A percentile compares a stretch with the other conserved stretches of the same genome.
Conservation (phyloP, 2,113 vertebrate species). For the Percina caprodes region DNA sequence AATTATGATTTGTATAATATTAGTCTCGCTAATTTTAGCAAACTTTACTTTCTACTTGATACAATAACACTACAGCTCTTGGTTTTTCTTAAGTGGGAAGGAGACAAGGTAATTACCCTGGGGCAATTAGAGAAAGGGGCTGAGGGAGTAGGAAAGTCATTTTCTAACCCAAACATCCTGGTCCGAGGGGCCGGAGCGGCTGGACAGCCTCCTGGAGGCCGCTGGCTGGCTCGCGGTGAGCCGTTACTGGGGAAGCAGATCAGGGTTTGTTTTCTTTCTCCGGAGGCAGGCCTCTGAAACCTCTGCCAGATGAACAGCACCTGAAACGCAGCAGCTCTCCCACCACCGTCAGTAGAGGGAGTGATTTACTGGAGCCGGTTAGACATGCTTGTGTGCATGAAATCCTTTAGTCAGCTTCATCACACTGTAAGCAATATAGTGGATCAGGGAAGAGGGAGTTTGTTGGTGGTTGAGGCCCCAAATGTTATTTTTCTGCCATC, state of each 20-base stretch:
- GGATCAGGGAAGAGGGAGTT: constrained; percentile 23
- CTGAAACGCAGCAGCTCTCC: constrained; percentile 66
- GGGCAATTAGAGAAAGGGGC: constrained; percentile 83
- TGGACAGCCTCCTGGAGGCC: constrained; percentile 72
- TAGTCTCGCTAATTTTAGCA: constrained; percentile 41
- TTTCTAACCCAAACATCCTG: constrained; percentile 88
- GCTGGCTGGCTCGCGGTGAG: constrained; percentile 67
- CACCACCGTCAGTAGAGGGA: constrained; percentile 64
- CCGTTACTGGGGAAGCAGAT: constrained; percentile 73
- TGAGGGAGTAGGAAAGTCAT: constrained; percentile 82
- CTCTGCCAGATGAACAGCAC: constrained; percentile 83
- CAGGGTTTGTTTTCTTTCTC: constrained; percentile 81
- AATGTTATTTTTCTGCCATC: constrained; percentile 32
- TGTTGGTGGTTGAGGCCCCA: constrained; percentile 6
- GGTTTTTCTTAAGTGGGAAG: constrained; percentile 78
- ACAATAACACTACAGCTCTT: constrained; percentile 73
- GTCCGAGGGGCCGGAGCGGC: constrained; percentile 74
- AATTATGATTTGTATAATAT: constrained; percentile 61
- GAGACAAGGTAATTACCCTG: constrained; percentile 83
- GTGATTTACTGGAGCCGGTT: constrained; percentile 52
- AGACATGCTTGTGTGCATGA: constrained; percentile 23
- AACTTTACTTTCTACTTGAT: constrained; percentile 54
- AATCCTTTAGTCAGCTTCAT: constrained; percentile 57
- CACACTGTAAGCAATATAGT: constrained; percentile 12
- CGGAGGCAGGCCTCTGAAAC: constrained; percentile 72